Conservation (phyloP, 2,113 vertebrate species). For the Craseonycteris thonglongyai region DNA sequence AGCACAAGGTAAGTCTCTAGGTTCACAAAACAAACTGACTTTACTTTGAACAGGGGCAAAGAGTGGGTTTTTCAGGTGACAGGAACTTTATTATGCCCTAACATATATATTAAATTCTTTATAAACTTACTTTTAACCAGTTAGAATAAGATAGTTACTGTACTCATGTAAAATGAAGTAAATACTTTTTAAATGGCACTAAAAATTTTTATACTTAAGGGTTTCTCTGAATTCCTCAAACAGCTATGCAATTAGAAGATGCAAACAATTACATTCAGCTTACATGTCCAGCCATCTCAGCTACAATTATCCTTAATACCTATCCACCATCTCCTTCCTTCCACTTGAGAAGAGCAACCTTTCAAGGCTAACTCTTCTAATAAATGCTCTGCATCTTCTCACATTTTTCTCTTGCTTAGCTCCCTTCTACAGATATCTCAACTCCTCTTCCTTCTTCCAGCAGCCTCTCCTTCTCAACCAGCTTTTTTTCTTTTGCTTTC, state of each 20-base stretch:
- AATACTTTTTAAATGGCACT: background rate
- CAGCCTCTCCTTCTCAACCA: background rate
- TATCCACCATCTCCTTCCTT: background rate
- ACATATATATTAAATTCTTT: background rate
- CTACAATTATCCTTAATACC: background rate
- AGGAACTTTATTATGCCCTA: background rate
- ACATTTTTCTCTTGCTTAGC: background rate
- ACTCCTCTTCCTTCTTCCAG: background rate
- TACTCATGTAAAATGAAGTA: background rate
- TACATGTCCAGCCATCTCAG: background rate
- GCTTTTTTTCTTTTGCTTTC: background rate
- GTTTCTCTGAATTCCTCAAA: background rate
- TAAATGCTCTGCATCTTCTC: background rate
- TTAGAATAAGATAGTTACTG: background rate
- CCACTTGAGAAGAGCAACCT: background rate
- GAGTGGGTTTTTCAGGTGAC: background rate
- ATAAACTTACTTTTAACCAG: background rate
- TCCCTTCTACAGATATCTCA: background rate
- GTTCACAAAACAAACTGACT: background rate
- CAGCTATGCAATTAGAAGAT: background rate
- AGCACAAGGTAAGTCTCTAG: background rate
- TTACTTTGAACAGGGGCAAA: background rate
- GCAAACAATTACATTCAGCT: background rate
- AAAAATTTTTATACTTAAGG: background rate
- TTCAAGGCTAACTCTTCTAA: background rate